A percentile compares a stretch with the other conserved stretches of the same genome.
Conservation (phyloP, 2,797 vertebrate species). For the Coilia nasus region DNA sequence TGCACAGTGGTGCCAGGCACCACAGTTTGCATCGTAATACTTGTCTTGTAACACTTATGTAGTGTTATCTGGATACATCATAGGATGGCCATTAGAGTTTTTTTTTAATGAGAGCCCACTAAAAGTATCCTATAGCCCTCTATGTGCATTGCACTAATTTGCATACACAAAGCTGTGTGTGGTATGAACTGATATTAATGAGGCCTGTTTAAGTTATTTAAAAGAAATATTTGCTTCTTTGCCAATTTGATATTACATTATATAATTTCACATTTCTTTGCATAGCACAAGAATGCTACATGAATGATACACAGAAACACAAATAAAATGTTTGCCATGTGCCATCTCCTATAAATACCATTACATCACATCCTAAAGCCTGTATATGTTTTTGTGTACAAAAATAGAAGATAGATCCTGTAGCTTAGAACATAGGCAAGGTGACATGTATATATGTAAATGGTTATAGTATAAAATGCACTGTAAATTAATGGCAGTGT, state of each 20-base stretch:
- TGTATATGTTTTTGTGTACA: not conserved
- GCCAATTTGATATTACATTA: not conserved
- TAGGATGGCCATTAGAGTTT: not conserved
- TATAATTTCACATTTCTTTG: not conserved
- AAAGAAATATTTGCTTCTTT: not conserved
- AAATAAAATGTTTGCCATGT: not conserved
- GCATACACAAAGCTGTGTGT: not conserved
- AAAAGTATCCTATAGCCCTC: not conserved
- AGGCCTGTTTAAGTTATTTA: not conserved
- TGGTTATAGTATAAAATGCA: not conserved
- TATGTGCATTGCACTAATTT: conserved; percentile 15
- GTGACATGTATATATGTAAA: not conserved
- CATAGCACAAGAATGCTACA: too few species aligned
- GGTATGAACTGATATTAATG: not conserved
- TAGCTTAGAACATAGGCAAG: not conserved
- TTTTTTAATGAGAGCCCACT: not conserved
- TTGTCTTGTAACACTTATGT: not conserved
- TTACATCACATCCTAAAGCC: too few species aligned
- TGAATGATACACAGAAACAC: too few species aligned
- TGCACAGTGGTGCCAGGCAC: not conserved
- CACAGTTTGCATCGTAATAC: not conserved
- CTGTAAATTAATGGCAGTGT: not conserved
- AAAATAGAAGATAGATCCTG: not conserved
- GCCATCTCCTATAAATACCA: not conserved
- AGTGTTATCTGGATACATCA: not conserved